Evolutionary conservation across 2,888 invertebrate species (phyloP).

Genomic region (Pyrrhia umbra): DNA sequence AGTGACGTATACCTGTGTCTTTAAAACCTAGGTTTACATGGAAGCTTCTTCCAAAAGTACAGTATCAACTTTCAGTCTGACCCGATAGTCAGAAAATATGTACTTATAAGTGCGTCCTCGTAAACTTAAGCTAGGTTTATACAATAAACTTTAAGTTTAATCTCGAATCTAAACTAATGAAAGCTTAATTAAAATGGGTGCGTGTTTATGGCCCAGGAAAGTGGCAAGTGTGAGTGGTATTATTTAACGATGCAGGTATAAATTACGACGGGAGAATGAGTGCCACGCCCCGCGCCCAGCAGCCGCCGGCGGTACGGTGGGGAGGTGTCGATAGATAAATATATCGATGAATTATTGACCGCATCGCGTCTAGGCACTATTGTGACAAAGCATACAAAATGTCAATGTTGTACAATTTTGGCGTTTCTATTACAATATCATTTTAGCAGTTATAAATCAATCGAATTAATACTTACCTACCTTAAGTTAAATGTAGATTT

Average conservation of each 20-base stretch:
- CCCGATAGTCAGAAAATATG: slow-evolving; percentile 12
- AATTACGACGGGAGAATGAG: slow-evolving; percentile 86
- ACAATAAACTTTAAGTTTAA: slow-evolving; percentile 42
- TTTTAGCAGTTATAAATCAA: no score
- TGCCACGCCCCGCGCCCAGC: slow-evolving; percentile 80
- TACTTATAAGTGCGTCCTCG: slow-evolving; percentile 1
- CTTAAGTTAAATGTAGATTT: no score
- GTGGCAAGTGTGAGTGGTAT: slow-evolving; percentile 76
- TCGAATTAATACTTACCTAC: no score
- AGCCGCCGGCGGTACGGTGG: slow-evolving; percentile 76
- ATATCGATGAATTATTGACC: slow-evolving; percentile 32
- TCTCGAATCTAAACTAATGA: slow-evolving; percentile 61
- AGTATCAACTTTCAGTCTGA: no score
- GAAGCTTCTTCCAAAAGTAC: background rate
- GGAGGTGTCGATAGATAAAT: slow-evolving; percentile 37
- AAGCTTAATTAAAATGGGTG: slow-evolving; percentile 78
- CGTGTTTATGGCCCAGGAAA: slow-evolving; percentile 78
- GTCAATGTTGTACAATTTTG: background rate
- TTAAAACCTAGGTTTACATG: no score
- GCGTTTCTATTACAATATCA: background rate
- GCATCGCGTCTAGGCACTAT: background rate
- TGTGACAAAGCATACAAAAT: background rate
- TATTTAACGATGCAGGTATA: slow-evolving; percentile 86
- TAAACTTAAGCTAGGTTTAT: slow-evolving; percentile 15
- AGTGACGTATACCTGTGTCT: no score